Evolutionary conservation across 2,888 invertebrate genomes (phyloP).

Genomic region (Athalia rosae): DNA sequence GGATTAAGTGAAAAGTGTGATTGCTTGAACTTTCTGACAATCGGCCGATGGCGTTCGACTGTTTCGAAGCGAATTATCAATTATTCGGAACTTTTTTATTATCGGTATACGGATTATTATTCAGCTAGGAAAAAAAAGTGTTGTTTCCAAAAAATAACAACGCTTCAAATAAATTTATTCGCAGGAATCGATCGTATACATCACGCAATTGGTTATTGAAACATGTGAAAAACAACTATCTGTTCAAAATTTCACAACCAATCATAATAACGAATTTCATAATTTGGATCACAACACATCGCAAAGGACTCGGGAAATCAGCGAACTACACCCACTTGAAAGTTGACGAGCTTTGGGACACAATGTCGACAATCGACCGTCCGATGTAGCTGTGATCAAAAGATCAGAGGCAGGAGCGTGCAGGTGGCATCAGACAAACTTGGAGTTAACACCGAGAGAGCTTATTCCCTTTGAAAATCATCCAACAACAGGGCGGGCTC

Average conservation of each 20-base stretch:
- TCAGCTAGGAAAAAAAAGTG: too few species aligned
- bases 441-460: not conserved
- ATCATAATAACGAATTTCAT: too few species aligned
- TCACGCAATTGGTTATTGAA: not conserved
- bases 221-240: not conserved
- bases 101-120: too few species aligned
- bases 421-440: constrained; percentile 17
- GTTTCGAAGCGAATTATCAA: too few species aligned
- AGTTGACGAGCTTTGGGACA: constrained; percentile 17
- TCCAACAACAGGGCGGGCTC: not conserved
- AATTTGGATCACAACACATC: too few species aligned
- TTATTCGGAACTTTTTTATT: too few species aligned
- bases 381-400: constrained; percentile 32
- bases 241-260: too few species aligned
- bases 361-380: constrained; percentile 17
- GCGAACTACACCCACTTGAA: too few species aligned
- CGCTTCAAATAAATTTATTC: too few species aligned
- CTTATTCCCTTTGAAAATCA: not conserved
- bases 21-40: not conserved
- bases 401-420: constrained; percentile 15
- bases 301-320: too few species aligned
- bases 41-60: not conserved
- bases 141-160: too few species aligned
- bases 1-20: constrained; percentile 6
- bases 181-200: too few species aligned